Evolutionary conservation across 2,888 invertebrate genomes (phyloP), one percentile per base, ranked within the genome.

Genomic region (Drosophila quasianomalipes): DNA sequence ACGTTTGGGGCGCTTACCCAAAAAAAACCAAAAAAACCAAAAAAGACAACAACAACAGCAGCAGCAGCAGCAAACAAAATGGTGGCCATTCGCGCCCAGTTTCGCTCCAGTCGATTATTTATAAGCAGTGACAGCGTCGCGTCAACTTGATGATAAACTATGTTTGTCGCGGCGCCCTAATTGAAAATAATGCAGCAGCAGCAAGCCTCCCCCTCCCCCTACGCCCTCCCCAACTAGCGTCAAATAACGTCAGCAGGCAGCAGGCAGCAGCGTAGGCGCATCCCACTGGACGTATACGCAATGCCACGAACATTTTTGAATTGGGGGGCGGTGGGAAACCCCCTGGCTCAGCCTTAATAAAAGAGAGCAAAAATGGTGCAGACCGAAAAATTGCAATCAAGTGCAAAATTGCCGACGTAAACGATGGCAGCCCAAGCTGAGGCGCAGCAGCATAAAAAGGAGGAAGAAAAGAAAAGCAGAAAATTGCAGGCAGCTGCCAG

Each of bases 341-440:
- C 73, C 64, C 49, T 62, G 52, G 70, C 52, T 19, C 31, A 37
- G 80, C 77, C 72, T 73, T 79, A 71, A 74, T 73, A 75, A 77
- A 79, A 68, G 72, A 28, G 39, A 61, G 62, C 75, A 73, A 81
- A 82, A 80, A 79, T 89, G 84, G 84, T 79, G 87, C 89, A 90
- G 89, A 82, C 86, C 90, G 76, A 88, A 89, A 89, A 89, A 83
- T 84, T 90, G 91, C 92, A 92, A 92, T 92, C 92, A 92, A 92
- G 83, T 92, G 92, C 85, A 90, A 91, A 92, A 92, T 91, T 92
- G 91, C 91, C 92, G 90, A 92, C 91, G 89, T 89, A 90, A 91
- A 90, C 82, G 84, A 85, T 78, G 83, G 80, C 89, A 66, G 68
- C 74, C 51, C 37, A 51, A 44, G 53, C 51, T 44, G 33, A 61